Evolutionary conservation across 2,113 vertebrate species (phyloP).

Genomic region (Aplodontia rufa): DNA sequence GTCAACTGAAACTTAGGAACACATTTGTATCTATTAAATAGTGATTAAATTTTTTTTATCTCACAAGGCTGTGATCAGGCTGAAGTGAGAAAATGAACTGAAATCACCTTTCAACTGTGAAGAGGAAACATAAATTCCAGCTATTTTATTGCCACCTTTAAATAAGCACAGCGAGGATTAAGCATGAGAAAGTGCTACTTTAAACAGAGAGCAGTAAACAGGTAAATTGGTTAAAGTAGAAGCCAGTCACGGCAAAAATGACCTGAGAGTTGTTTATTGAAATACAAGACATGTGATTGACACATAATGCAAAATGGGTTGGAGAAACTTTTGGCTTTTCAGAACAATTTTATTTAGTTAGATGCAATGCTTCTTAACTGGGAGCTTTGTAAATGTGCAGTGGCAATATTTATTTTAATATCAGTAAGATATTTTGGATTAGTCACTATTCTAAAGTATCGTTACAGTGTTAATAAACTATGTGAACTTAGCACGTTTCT

Average conservation of each 20-base stretch:
- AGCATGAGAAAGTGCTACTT: background rate
- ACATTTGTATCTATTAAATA: slow-evolving; percentile 54
- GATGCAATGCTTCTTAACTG: background rate
- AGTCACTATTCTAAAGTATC: background rate
- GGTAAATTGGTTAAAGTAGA: background rate
- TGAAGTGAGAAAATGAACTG: slow-evolving; percentile 53
- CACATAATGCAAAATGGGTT: background rate
- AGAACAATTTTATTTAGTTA: background rate
- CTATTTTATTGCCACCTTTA: background rate
- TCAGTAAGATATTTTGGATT: background rate
- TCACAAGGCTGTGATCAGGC: slow-evolving; percentile 28
- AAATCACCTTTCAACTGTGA: slow-evolving; percentile 20
- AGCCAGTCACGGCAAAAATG: background rate
- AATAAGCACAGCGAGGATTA: background rate
- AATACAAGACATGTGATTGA: background rate
- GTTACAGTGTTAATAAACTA: no score
- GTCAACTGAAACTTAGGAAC: background rate
- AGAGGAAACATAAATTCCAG: slow-evolving; percentile 29
- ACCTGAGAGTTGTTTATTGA: background rate
- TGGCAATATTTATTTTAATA: background rate
- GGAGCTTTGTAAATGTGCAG: background rate
- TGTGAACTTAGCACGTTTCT: no score
- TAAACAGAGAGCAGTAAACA: background rate
- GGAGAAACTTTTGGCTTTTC: background rate
- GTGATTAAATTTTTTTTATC: slow-evolving; percentile 38